Evolutionary conservation across 2,797 vertebrate species (phyloP).

Genomic region (Channa striata): DNA sequence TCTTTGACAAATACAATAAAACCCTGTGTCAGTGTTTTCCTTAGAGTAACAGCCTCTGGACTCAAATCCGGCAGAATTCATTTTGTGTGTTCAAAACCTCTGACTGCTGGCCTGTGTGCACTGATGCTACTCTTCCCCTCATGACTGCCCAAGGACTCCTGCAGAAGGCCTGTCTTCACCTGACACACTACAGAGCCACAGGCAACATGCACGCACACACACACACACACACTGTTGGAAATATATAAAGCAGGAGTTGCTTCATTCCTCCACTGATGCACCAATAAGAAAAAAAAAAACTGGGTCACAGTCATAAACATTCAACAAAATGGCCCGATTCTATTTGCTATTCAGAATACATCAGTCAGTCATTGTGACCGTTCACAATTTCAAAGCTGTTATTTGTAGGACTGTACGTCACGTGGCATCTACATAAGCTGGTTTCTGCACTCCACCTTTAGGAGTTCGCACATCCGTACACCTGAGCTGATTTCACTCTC

Average conservation of each 20-base stretch:
- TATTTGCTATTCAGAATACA: too few species aligned
- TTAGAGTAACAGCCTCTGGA: slow-evolving; percentile 3
- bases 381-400: too few species aligned
- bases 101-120: neutral
- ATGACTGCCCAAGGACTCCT: slow-evolving; percentile 3
- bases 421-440: too few species aligned
- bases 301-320: slow-evolving; percentile 27
- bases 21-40: neutral
- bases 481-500: too few species aligned
- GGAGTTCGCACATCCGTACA: too few species aligned
- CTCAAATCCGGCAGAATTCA: slow-evolving; percentile 4
- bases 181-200: slow-evolving; percentile 35
- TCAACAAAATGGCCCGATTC: neutral
- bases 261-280: slow-evolving; percentile 18
- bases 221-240: slow-evolving; percentile 4
- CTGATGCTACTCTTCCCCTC: neutral
- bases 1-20: slow-evolving; percentile 22
- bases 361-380: neutral
- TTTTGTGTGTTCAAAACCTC: slow-evolving; percentile 8
- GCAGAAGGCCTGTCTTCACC: slow-evolving; percentile 6
- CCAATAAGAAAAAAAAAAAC: slow-evolving; percentile 26
- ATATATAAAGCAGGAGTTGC: slow-evolving; percentile 1
- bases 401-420: too few species aligned
- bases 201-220: slow-evolving; percentile 1
- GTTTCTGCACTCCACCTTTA: too few species aligned